These are phyloP conservation scores for Helicoverpa zea DNA, from an alignment of 1,140 invertebrate genomes.

Conservation along the genomic window DNA sequence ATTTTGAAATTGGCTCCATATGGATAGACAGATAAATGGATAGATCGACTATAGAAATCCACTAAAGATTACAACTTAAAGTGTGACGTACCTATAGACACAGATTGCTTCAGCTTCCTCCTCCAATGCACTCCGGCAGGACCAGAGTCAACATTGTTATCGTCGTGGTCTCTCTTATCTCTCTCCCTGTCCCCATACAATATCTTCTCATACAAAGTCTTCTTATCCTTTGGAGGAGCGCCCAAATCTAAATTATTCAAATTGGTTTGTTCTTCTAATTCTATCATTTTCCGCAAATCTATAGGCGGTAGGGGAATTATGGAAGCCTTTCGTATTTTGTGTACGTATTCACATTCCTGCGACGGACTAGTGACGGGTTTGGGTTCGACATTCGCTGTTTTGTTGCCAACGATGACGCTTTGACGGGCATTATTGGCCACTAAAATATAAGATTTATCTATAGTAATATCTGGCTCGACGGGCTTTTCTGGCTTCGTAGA, in stretches of 20 bases:
- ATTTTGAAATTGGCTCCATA: too few relatives aligned
- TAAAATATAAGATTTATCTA: slow-evolving; percentile 77
- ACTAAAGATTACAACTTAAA: too few relatives aligned
- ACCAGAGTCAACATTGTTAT: slow-evolving; percentile 47
- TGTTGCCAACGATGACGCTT: slow-evolving; percentile 79
- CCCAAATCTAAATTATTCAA: slow-evolving; percentile 62
- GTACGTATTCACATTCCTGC: slow-evolving; percentile 72
- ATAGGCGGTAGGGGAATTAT: slow-evolving; percentile 72
- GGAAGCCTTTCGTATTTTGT: slow-evolving; percentile 78
- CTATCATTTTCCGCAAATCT: slow-evolving; percentile 71
- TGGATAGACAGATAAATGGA: too few relatives aligned
- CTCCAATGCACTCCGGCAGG: slow-evolving; percentile 73
- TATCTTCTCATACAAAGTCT: slow-evolving; percentile 80
- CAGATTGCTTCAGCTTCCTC: slow-evolving; percentile 73
- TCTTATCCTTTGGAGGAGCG: slow-evolving; percentile 68
- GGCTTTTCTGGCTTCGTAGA: slow-evolving; percentile 43
- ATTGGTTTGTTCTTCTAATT: slow-evolving; percentile 63
- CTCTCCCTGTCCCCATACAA: slow-evolving; percentile 66
- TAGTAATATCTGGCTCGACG: slow-evolving; percentile 46
- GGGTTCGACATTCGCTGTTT: slow-evolving; percentile 56
- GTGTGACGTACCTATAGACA: slow-evolving; percentile 71
- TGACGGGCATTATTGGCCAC: slow-evolving; percentile 79
- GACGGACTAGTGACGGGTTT: slow-evolving; percentile 59
- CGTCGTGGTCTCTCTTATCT: slow-evolving; percentile 61
- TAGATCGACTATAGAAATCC: too few relatives aligned